Conservation (phyloP, 2,888 invertebrate genomes). For the Kryphioiulus occultus region DNA sequence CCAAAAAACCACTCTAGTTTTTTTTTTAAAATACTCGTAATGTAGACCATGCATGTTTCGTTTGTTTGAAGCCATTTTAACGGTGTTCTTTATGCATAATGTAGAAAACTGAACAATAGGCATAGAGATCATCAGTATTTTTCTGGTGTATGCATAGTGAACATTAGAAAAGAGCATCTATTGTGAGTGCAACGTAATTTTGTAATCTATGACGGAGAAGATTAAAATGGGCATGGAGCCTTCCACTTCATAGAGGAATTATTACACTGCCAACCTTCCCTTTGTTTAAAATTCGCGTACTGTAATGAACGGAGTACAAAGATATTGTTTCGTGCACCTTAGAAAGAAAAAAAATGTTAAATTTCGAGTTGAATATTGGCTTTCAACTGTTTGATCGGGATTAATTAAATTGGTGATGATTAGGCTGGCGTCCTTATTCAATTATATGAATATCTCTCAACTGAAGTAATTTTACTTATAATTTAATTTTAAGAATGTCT, state of each 20-base stretch:
- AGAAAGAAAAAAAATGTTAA: background rate
- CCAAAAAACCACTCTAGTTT: background rate
- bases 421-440: background rate
- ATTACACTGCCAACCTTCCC: background rate
- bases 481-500: background rate
- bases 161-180: background rate
- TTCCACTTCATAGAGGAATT: conserved; percentile 1
- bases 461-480: background rate
- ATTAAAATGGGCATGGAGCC: background rate
- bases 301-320: background rate
- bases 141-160: background rate
- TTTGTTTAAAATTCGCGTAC: background rate
- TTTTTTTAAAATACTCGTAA: background rate
- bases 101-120: background rate
- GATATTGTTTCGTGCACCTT: background rate
- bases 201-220: background rate
- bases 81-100: background rate
- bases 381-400: background rate
- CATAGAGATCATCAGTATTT: background rate
- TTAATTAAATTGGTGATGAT: background rate
- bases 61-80: background rate
- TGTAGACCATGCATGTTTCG: background rate
- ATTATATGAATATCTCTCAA: background rate
- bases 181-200: background rate
- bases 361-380: background rate